phyloP scores from a whole-genome alignment of 2,113 vertebrate genomes.

The Mirza zaza region DNA sequence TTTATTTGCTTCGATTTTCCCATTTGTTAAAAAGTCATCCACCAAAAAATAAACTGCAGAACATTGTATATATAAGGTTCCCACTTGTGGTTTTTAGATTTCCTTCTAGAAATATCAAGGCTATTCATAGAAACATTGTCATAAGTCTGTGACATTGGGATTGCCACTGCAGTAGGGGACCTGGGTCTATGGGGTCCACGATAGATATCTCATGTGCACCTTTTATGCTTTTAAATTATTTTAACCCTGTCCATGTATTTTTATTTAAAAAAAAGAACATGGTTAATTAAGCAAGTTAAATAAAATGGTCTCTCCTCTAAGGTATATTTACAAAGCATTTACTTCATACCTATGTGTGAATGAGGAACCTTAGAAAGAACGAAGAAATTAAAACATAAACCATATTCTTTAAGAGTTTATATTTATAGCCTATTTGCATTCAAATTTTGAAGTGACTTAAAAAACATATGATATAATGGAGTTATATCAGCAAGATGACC shows the following conservation, averaged over 20 bases:
- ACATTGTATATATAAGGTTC: neutral
- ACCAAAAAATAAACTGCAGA: neutral
- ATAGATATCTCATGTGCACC: neutral
- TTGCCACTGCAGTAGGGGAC: neutral
- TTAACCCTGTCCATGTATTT: neutral
- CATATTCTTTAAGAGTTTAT: neutral
- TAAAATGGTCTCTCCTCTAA: neutral
- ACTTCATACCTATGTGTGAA: neutral
- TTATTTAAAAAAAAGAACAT: neutral
- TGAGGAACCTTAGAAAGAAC: neutral
- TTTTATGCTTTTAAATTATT: neutral
- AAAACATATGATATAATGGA: neutral
- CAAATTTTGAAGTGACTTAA: neutral
- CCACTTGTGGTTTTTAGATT: neutral
- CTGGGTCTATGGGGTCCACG: neutral
- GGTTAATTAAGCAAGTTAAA: neutral
- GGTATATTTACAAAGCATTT: neutral
- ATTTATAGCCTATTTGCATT: neutral
- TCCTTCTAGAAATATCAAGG: constrained; percentile 8
- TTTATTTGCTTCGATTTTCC: constrained; percentile 47
- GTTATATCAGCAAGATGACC: too few relatives aligned
- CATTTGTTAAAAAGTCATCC: neutral
- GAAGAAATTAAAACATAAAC: neutral
- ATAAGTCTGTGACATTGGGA: neutral
- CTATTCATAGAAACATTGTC: neutral